These are phyloP conservation scores for Tiliacea citrago DNA, from an alignment of 2,888 invertebrate genomes.

Conservation along the genomic window DNA sequence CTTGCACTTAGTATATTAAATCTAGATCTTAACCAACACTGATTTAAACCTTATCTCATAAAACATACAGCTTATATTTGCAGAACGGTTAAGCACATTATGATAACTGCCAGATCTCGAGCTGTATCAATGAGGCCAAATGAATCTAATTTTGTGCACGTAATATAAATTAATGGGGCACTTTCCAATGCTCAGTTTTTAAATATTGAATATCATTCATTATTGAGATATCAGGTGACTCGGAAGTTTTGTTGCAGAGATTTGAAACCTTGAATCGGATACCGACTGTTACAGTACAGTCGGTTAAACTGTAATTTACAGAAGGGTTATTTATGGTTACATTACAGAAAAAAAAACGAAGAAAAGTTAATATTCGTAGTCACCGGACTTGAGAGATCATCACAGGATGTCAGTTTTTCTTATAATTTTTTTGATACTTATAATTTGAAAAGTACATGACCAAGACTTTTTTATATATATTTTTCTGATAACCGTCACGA, in stretches of 20 bases:
- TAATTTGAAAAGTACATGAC: too few relatives aligned
- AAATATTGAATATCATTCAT: conserved; percentile 42
- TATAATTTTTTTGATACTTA: too few relatives aligned
- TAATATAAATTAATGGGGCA: conserved; percentile 41
- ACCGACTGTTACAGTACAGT: too few relatives aligned
- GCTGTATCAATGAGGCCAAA: conserved; percentile 56
- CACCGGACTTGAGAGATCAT: too few relatives aligned
- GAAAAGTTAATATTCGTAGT: too few relatives aligned
- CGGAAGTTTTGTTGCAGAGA: conserved; percentile 12
- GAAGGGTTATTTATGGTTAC: too few relatives aligned
- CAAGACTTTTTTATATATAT: too few relatives aligned
- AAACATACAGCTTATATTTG: conserved; percentile 30
- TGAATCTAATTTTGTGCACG: conserved; percentile 59
- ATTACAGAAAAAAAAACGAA: too few relatives aligned
- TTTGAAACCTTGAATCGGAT: conserved; percentile 34
- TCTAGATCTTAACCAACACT: conserved; percentile 2
- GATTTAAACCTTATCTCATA: conserved; percentile 27
- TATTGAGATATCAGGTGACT: conserved; percentile 40
- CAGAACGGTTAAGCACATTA: neutral
- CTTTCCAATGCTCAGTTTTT: conserved; percentile 20
- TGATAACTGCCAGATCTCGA: conserved; percentile 41
- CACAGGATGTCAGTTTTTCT: too few relatives aligned
- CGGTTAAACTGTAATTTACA: too few relatives aligned
- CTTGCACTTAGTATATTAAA: conserved; percentile 54
- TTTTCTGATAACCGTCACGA: too few relatives aligned